Evolutionary conservation across 2,797 vertebrate genomes (phyloP), one percentile per base, ranked within the genome.

Genomic region (Crocidura indochinensis): DNA sequence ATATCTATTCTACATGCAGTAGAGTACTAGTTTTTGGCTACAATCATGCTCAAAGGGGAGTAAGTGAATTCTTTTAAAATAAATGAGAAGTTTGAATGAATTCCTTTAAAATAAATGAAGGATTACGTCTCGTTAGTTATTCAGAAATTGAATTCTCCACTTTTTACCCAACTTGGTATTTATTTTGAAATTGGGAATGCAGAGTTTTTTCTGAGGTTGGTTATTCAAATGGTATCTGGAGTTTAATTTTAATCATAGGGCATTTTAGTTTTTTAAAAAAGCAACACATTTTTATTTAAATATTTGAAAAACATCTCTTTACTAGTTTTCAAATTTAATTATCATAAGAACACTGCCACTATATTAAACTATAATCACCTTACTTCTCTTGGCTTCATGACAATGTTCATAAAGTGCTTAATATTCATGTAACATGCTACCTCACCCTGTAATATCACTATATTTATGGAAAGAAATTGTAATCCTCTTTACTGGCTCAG

Each of bases 401-500:
- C 96, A 98, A 96, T 92, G 91, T 96, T 97, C 97, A 92, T 96
- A 96, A 96, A 97, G 95, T 92, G 93, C 97, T 98, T 98, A 98
- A 98, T 98, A 98, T 98, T 98, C 98, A 98, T 97, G 97, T 97
- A 97, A 97, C 97, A 98, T 97, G 96, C 94, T 98, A 97, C 97
- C 96, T 98, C 89, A 96, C 95, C 96, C 97, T 97, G 97, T 98
- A 98, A 98, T 97, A 97, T 98, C 97, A 97, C 96, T 97, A 97
- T 97, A 98, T 98, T 98, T 98, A 98, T 98, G 97, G 98, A 97
- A 98, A 97, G 97, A 98, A 98, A 98, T 96, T 98, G 97, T 98
- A 98, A 98, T 98, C 98, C 97, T 98, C 98, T 98, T 98, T 98
- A 98, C 98, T 98, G 95, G 97, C 97, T 98, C 97, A 98, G 98